Base-by-base conservation (phyloP, 1,140 invertebrate genomes). In the Rhyacophila brunnea region DNA sequence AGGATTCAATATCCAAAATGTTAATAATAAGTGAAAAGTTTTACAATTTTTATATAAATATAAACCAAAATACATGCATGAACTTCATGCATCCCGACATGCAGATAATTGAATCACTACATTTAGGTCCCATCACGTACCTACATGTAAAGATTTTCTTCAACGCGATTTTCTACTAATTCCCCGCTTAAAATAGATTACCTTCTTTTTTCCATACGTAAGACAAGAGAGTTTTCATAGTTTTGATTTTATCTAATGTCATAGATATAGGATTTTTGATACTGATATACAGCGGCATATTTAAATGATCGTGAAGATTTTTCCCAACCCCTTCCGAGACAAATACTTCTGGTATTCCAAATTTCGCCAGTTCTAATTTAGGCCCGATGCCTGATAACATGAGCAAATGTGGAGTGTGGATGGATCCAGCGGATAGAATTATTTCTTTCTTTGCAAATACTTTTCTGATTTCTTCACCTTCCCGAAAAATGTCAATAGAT, bases 261-360 rank as follows among this genome's bases (percentile, higher is more conserved):
- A 87, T 74, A 62, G 84, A 87, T 34, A 86, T 74, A 0, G 82
- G 80, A 11, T 76, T 73, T 52, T 82, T 74, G 19, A 89, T 74
- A 50, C 83, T 85, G 1, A 88, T 80, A 56, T 85, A 90, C 0
- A 90, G 60, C 0, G 88, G 87, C 55, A 87, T 69, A 67, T 87
- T 85, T 60, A 89, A 73, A 65, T 92, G 89, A 67, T 92, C 89
- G 60, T 89, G 85, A 0, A 88, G 68, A 63, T 88, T 87, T 32
- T 72, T 69, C 0, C 87, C 87, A 1, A 89, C 84, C n/a, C 67
- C 56, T 4, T 80, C 73, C 34, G 84, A 71, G 42, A 83, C 69
- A n/a, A 70, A 67, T 43, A 83, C 69, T 1, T 80, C 35, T 0
- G 78, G 67, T 65, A 87, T 81, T 70, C 77, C 51, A n/a, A 75